phyloP scores from a whole-genome alignment of 2,797 vertebrate species.

The Acanthurus leucopareius region DNA sequence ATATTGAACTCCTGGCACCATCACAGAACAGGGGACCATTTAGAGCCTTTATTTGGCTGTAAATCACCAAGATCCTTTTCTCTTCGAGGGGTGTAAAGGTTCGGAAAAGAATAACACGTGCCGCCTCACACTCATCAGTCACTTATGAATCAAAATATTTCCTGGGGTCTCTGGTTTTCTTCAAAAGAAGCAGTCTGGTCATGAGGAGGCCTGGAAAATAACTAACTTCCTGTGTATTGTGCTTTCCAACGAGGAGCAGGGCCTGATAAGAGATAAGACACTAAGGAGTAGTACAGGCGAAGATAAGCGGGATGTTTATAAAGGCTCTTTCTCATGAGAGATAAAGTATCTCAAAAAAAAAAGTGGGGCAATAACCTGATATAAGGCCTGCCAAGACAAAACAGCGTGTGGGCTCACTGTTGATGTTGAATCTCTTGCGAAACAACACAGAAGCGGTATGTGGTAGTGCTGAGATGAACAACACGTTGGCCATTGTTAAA shows the following conservation, averaged over 20 bases:
- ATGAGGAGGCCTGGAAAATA: slow-evolving; percentile 57
- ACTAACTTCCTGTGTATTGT: slow-evolving; percentile 76
- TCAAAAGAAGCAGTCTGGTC: slow-evolving; percentile 67
- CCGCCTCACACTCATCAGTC: slow-evolving; percentile 47
- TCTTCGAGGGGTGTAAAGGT: slow-evolving; percentile 41
- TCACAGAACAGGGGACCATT: slow-evolving; percentile 62
- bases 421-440: slow-evolving; percentile 35
- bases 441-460: slow-evolving; percentile 47
- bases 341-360: slow-evolving; percentile 69
- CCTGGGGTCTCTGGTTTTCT: slow-evolving; percentile 60
- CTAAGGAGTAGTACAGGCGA: slow-evolving; percentile 54
- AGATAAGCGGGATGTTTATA: slow-evolving; percentile 80
- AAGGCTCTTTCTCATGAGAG: slow-evolving; percentile 67
- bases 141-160: slow-evolving; percentile 64
- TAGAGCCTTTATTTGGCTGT: slow-evolving; percentile 72
- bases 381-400: slow-evolving; percentile 64
- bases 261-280: slow-evolving; percentile 75
- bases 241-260: slow-evolving; percentile 58
- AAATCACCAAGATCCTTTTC: slow-evolving; percentile 71
- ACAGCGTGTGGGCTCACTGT: slow-evolving; percentile 41
- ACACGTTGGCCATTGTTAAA: slow-evolving; percentile 44
- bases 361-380: slow-evolving; percentile 67
- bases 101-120: slow-evolving; percentile 43
- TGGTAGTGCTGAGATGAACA: slow-evolving; percentile 5
- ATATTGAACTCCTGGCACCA: slow-evolving; percentile 75